A percentile compares a stretch with the other conserved stretches of the same genome.
Evolutionary conservation across 2,113 vertebrate genomes (phyloP).

Genomic region (Fregetta grallaria): DNA sequence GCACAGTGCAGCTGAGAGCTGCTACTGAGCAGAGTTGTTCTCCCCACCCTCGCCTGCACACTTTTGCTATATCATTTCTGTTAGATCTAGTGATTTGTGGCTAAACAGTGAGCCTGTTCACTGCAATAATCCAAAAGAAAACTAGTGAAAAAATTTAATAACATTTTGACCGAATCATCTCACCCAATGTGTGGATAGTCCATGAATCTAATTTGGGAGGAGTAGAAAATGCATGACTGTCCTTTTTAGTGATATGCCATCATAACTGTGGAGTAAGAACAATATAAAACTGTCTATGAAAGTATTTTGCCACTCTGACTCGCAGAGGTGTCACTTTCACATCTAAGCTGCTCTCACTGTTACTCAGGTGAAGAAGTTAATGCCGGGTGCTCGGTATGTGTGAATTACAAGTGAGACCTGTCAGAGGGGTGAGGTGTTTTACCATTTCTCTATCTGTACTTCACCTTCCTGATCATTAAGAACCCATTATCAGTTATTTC

Average conservation of each 20-base stretch:
- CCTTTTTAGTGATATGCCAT: neutral
- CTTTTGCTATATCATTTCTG: neutral
- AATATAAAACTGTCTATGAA: neutral
- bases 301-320: neutral
- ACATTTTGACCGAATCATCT: neutral
- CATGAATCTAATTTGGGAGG: neutral
- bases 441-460: accelerated
- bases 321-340: neutral
- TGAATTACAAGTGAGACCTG: neutral
- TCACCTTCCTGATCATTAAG: neutral
- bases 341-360: neutral
- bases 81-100: neutral
- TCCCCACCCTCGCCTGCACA: neutral
- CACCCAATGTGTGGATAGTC: neutral
- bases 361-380: neutral
- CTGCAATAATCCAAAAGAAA: neutral
- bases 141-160: neutral
- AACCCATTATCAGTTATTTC: neutral
- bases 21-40: neutral
- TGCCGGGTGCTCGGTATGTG: neutral
- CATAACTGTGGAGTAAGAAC: neutral
- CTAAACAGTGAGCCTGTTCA: neutral
- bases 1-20: neutral
- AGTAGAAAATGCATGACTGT: neutral
- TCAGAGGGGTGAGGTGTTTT: neutral